phyloP scores from a whole-genome alignment of 2,113 vertebrate genomes.

The Uria aalge region DNA sequence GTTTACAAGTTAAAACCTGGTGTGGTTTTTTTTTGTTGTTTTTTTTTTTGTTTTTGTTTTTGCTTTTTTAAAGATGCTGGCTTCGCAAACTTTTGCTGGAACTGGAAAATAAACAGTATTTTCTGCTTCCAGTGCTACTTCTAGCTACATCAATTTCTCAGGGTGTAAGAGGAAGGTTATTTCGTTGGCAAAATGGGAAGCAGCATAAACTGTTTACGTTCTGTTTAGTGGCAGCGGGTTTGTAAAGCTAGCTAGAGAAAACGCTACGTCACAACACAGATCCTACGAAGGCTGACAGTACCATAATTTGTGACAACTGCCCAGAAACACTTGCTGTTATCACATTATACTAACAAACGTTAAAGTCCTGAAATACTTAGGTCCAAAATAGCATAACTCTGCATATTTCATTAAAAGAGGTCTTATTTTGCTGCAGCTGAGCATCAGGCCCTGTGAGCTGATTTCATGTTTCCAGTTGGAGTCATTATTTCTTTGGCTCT shows the following conservation, averaged over 20 bases:
- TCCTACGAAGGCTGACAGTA: background rate
- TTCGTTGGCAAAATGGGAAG: background rate
- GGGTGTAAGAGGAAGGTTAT: background rate
- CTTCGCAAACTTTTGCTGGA: background rate
- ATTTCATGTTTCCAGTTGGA: background rate
- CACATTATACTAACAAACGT: background rate
- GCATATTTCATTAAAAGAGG: background rate
- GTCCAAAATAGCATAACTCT: background rate
- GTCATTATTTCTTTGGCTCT: background rate
- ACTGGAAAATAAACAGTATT: background rate
- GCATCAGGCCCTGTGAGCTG: background rate
- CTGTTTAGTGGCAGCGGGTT: background rate
- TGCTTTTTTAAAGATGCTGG: background rate
- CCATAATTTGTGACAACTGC: background rate
- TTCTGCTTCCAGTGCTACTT: background rate
- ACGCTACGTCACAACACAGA: background rate
- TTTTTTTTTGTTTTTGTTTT: background rate
- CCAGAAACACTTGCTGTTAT: background rate
- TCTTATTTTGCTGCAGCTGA: background rate
- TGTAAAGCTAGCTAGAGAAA: background rate
- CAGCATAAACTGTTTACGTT: background rate
- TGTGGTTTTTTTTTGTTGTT: accelerated
- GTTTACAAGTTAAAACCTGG: slow-evolving; percentile 1
- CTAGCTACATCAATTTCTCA: background rate
- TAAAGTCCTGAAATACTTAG: background rate